Percentiles rank a stretch among this genome's conserved stretches.
These are phyloP conservation scores for Chionomys nivalis DNA, from an alignment of 2,113 vertebrate genomes.

Conservation along the genomic window DNA sequence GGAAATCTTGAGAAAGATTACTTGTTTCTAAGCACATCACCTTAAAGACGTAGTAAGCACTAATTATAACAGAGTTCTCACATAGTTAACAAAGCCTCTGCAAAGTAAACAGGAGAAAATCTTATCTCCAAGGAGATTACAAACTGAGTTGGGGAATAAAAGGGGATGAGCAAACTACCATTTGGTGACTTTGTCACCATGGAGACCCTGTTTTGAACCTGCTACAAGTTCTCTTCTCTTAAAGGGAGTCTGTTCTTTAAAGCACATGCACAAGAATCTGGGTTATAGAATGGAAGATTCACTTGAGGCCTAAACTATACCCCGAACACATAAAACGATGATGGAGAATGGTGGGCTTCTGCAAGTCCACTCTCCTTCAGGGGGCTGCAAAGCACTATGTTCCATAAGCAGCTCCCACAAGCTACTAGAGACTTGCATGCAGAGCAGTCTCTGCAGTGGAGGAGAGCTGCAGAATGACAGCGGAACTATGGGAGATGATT, in stretches of 20 bases:
- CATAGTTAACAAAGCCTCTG: background rate
- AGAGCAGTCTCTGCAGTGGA: slow-evolving; percentile 60
- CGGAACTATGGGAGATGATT: slow-evolving; percentile 67
- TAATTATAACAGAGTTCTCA: background rate
- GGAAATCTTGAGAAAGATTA: background rate
- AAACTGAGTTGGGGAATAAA: slow-evolving; percentile 71
- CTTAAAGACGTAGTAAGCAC: background rate
- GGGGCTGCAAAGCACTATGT: slow-evolving; percentile 81
- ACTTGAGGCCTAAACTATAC: slow-evolving; percentile 77
- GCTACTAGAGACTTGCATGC: slow-evolving; percentile 84
- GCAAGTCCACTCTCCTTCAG: slow-evolving; percentile 69
- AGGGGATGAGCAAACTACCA: slow-evolving; percentile 52
- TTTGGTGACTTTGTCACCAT: background rate
- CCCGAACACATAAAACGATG: slow-evolving; percentile 77
- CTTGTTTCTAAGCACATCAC: background rate
- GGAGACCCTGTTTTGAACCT: no score
- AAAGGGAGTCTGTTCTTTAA: slow-evolving; percentile 74
- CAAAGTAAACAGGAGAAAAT: background rate
- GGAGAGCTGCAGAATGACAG: background rate
- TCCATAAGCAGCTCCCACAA: slow-evolving; percentile 84
- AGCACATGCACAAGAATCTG: slow-evolving; percentile 60
- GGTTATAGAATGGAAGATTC: slow-evolving; percentile 82
- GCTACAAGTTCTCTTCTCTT: slow-evolving; percentile 75
- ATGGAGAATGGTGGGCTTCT: slow-evolving; percentile 75
- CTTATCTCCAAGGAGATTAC: background rate